Conservation (phyloP, 2,888 invertebrate genomes). For the Tipula unca region DNA sequence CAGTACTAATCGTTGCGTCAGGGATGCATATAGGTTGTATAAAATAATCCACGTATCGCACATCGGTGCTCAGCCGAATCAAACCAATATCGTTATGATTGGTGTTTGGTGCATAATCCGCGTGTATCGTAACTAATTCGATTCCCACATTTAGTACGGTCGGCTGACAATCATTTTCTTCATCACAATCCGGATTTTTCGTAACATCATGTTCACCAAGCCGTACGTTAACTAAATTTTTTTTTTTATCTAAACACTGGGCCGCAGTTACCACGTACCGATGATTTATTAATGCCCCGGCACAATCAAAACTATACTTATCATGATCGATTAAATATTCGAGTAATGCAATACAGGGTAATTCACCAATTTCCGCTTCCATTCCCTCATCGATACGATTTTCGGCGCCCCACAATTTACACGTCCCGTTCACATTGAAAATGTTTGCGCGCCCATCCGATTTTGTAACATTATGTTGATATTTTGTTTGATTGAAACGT, state of each 20-base stretch:
- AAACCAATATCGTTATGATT: neutral
- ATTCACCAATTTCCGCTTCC: conserved; percentile 52
- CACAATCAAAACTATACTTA: neutral
- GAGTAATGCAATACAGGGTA: conserved; percentile 61
- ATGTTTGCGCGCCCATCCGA: neutral
- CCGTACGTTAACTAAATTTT: conserved; percentile 28
- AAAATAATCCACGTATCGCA: neutral
- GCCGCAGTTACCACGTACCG: neutral
- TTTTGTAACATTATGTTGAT: neutral
- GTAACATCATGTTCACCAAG: conserved; percentile 37
- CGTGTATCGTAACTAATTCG: conserved; percentile 56
- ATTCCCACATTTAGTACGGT: conserved; percentile 50
- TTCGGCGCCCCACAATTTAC: neutral
- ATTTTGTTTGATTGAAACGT: neutral
- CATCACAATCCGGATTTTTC: conserved; percentile 29
- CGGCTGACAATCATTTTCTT: conserved; percentile 34
- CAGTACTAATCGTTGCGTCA: neutral
- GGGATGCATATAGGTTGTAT: neutral
- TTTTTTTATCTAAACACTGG: neutral
- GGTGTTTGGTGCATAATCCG: conserved; percentile 42
- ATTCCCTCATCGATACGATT: conserved; percentile 46
- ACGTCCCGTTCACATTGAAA: neutral
- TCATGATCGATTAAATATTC: conserved; percentile 31
- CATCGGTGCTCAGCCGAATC: neutral
- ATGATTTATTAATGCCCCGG: neutral